Evolutionary conservation across 2,888 invertebrate species (phyloP).

Genomic region (Drosophila suboccidentalis): DNA sequence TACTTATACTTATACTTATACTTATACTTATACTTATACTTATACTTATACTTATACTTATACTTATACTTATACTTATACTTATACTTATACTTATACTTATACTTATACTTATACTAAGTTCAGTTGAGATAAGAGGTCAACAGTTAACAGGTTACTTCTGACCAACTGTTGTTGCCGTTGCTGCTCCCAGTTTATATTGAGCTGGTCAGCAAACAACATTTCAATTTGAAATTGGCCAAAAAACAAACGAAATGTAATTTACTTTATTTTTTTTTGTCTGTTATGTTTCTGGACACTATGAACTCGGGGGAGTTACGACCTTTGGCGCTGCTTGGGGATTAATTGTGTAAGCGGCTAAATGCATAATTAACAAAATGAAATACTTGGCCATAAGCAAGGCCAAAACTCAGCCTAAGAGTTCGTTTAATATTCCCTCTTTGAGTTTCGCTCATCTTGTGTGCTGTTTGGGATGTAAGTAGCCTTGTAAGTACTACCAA

Average conservation of each 20-base stretch:
- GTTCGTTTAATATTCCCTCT: conserved; percentile 7
- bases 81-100: conserved; percentile 2
- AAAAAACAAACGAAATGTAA: conserved; percentile 21
- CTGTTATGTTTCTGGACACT: neutral
- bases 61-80: conserved; percentile 2
- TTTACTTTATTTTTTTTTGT: neutral
- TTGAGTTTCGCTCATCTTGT: neutral
- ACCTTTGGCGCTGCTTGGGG: conserved; percentile 48
- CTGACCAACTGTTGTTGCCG: conserved; percentile 10
- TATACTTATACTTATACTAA: neutral
- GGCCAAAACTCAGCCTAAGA: neutral
- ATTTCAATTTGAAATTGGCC: conserved; percentile 36
- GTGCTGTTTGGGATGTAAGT: neutral
- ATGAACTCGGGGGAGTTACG: conserved; percentile 31
- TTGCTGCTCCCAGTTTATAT: conserved; percentile 42
- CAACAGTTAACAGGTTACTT: neutral
- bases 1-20: conserved; percentile 2
- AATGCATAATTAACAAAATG: conserved; percentile 75
- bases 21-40: conserved; percentile 2
- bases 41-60: conserved; percentile 2
- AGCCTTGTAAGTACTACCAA: neutral
- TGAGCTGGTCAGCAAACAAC: conserved; percentile 25
- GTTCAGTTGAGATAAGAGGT: too few species aligned
- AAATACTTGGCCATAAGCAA: conserved; percentile 16
- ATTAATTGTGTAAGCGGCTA: conserved; percentile 72